phyloP scores from a whole-genome alignment of 2,888 invertebrate genomes.

The Dryobotodes eremita region DNA sequence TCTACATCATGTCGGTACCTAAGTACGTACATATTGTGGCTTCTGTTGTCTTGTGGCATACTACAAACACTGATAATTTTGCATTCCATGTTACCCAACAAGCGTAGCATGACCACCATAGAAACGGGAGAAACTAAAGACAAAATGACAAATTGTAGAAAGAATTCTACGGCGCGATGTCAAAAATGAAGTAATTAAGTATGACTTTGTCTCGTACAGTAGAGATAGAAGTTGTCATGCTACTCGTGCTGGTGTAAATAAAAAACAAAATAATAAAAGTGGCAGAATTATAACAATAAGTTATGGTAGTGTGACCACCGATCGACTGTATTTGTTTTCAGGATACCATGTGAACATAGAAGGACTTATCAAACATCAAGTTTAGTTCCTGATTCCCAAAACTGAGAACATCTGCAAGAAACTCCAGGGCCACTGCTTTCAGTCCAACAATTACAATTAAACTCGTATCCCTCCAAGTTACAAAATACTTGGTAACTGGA shows the following conservation, averaged over 20 bases:
- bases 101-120: neutral
- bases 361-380: neutral
- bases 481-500: conserved; percentile 55
- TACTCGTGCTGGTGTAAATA: too few species aligned
- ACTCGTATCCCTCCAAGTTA: conserved; percentile 38
- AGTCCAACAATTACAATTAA: conserved; percentile 49
- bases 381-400: neutral
- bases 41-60: neutral
- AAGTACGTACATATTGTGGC: neutral
- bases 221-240: neutral
- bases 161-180: neutral
- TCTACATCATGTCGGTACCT: neutral
- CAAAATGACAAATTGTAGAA: neutral
- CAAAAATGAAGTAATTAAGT: neutral
- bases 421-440: neutral
- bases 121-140: neutral
- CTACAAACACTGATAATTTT: neutral
- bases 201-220: too few species aligned
- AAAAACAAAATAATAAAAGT: too few species aligned
- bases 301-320: neutral
- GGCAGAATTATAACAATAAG: too few species aligned
- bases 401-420: conserved; percentile 1
- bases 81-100: neutral
- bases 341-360: neutral
- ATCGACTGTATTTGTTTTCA: neutral